A percentile compares a stretch with the other conserved stretches of the same genome.
Conservation (phyloP, 2,113 vertebrate species). For the Grantiella picta region DNA sequence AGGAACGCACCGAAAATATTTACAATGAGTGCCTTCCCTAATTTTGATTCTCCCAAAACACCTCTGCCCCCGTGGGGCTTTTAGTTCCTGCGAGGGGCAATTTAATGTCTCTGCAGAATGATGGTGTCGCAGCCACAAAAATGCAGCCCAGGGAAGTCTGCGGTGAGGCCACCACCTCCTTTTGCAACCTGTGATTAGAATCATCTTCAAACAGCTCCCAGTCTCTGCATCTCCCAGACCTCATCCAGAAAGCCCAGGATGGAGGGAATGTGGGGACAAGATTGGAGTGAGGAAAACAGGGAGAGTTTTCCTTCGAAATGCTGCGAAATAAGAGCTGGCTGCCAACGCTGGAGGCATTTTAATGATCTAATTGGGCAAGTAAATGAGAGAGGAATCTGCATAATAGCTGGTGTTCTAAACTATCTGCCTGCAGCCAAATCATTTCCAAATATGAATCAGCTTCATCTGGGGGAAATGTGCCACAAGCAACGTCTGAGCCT, state of each 20-base stretch:
- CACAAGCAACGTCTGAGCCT: not conserved
- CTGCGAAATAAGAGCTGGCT: not conserved
- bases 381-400: constrained; percentile 12
- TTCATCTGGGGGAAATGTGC: not conserved
- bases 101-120: not conserved
- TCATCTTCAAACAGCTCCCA: not conserved
- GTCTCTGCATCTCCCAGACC: not conserved
- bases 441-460: constrained; percentile 22
- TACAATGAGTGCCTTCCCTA: not conserved
- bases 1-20: not conserved
- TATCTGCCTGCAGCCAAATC: constrained; percentile 20
- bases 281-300: not conserved
- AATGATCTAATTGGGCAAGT: not conserved
- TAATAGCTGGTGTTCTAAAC: not conserved
- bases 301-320: not conserved
- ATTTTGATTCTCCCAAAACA: not conserved
- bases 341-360: not conserved
- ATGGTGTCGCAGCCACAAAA: not conserved
- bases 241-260: not conserved
- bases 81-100: not conserved
- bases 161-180: not conserved
- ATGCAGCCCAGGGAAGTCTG: not conserved
- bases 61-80: not conserved
- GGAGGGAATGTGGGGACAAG: accelerated
- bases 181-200: not conserved